Percentiles rank a stretch among this genome's conserved stretches.
Conservation (phyloP, 2,113 vertebrate species). For the Trogon melanurus region DNA sequence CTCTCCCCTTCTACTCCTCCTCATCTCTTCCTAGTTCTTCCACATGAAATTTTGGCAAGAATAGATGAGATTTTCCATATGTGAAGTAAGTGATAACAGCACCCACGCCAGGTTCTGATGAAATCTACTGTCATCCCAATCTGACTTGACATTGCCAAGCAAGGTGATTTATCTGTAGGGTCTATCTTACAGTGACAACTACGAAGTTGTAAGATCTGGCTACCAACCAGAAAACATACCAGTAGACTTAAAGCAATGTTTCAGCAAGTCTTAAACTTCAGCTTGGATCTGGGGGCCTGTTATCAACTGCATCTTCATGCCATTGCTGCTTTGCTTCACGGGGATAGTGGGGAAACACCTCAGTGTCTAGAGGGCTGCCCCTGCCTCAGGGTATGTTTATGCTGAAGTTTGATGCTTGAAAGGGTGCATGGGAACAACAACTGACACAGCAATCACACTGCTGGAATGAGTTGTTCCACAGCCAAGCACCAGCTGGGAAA, state of each 20-base stretch:
- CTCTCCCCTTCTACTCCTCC: slow-evolving; percentile 54
- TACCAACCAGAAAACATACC: slow-evolving; percentile 23
- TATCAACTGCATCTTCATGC: not conserved
- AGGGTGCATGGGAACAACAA: not conserved
- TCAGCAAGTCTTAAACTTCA: slow-evolving; percentile 10
- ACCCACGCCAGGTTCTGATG: slow-evolving; percentile 41
- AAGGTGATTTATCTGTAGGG: slow-evolving; percentile 53
- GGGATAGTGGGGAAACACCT: not conserved
- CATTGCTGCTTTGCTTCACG: not conserved
- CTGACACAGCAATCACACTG: rapidly evolving
- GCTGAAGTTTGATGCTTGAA: not conserved
- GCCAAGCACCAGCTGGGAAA: not conserved
- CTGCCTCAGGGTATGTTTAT: not conserved
- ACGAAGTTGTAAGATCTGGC: slow-evolving; percentile 20
- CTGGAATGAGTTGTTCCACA: not conserved
- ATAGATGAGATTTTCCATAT: slow-evolving; percentile 56
- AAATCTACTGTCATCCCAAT: slow-evolving; percentile 43
- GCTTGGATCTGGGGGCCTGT: not conserved
- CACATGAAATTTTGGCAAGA: slow-evolving; percentile 54
- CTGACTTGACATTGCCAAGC: slow-evolving; percentile 33
- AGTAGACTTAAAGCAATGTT: slow-evolving; percentile 19
- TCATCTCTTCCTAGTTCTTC: slow-evolving; percentile 28
- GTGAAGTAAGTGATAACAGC: slow-evolving; percentile 37
- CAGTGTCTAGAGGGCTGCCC: not conserved
- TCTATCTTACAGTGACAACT: slow-evolving; percentile 39